Evolutionary conservation across 1,140 invertebrate genomes (phyloP), one percentile per base, ranked within the genome.

Genomic region (Zaprionus davidi): DNA sequence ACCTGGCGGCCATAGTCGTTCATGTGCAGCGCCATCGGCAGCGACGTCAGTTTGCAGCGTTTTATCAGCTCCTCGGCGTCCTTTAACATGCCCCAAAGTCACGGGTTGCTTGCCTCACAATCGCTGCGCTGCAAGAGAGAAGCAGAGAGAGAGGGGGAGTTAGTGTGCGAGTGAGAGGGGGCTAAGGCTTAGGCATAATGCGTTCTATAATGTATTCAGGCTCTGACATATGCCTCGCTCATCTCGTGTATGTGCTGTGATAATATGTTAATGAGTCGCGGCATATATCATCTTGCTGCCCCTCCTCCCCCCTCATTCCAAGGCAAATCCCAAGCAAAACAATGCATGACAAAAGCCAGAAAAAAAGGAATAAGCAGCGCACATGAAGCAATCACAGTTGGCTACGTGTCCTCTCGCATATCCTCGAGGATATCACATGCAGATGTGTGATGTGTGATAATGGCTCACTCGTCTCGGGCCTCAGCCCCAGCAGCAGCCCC

Each of bases 261-360:
- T 92, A 92, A 92, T 92, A 92, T 92, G 91, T 87, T 92, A 92
- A 92, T 92, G 91, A 92, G 91, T 91, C 79, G 49, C 76, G 62
- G 78, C 91, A 92, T 92, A 92, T 92, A 92, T 92, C 91, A 92
- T 84, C 70, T 92, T 82, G 82, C 74, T 71, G 36, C 53, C 9
- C 26, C n/a, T 24, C 57, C n/a, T 60, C 34, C 17, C n/a, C 28
- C 51, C 13, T 15, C 63, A 24, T 71, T 65, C 15, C 22, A 22
- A 22, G 69, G 59, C 78, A 85, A 72, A 78, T 69, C 67, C 60
- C 67, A 69, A 71, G 62, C 51, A 66, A 80, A 66, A 76, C 74
- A 72, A 76, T 66, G 70, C 74, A 58, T 24, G 20, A 17, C 63
- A 41, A 58, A 66, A 57, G 70, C 51, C 17, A 63, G 36, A 63